Conservation (phyloP, 2,113 vertebrate species). For the Kryptolebias marmoratus region DNA sequence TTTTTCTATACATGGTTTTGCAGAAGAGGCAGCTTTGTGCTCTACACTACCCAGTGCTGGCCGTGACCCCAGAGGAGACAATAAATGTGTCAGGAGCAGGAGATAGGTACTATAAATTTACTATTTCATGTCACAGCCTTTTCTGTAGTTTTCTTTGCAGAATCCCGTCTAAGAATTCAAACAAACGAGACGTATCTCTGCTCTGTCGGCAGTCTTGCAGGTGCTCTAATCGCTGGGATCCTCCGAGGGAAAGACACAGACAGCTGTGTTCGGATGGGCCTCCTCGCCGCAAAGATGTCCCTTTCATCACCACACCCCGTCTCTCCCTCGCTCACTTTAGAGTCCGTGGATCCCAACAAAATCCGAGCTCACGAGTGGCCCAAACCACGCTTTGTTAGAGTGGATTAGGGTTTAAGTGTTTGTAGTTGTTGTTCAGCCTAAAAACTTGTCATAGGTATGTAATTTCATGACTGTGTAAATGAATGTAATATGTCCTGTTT, state of each 20-base stretch:
- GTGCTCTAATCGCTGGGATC: slow-evolving; percentile 85
- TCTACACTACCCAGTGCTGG: slow-evolving; percentile 84
- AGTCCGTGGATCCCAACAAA: slow-evolving; percentile 74
- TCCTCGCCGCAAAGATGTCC: slow-evolving; percentile 82
- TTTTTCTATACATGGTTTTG: slow-evolving; percentile 39
- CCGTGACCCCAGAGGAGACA: slow-evolving; percentile 76
- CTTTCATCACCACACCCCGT: slow-evolving; percentile 82
- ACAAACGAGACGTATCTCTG: neutral
- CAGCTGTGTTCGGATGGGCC: slow-evolving; percentile 83
- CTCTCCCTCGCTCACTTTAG: slow-evolving; percentile 72
- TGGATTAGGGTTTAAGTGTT: slow-evolving; percentile 33
- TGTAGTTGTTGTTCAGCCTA: neutral
- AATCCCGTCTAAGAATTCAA: neutral
- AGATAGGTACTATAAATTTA: slow-evolving; percentile 82
- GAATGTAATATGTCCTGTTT: too few relatives aligned
- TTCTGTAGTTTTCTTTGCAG: neutral
- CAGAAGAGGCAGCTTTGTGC: slow-evolving; percentile 83
- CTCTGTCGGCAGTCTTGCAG: slow-evolving; percentile 82
- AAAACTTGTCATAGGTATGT: neutral
- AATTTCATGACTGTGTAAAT: neutral
- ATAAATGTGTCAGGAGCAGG: slow-evolving; percentile 91
- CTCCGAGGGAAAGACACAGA: slow-evolving; percentile 79
- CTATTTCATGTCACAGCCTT: slow-evolving; percentile 5
- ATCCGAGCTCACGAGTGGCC: slow-evolving; percentile 73
- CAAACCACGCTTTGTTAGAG: slow-evolving; percentile 66